Conservation (phyloP, 2,888 invertebrate genomes). For the Uloborus plumipes region DNA sequence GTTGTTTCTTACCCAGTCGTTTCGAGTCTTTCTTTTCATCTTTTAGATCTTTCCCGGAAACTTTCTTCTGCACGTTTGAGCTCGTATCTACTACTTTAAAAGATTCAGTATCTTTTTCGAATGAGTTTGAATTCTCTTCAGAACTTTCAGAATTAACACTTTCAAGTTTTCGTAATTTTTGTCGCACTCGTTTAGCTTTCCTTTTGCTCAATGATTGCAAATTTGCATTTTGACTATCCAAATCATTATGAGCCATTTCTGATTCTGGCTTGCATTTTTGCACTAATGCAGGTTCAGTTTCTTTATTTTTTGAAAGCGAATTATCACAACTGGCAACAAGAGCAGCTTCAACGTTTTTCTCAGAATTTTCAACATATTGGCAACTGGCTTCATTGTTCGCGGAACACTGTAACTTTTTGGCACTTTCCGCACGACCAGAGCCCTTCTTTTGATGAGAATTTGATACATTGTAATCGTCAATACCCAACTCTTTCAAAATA, state of each 20-base stretch:
- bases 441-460: constrained; percentile 7
- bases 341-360: background rate
- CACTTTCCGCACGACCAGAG: background rate
- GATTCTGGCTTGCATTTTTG: constrained; percentile 77
- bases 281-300: background rate
- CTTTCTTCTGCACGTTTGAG: background rate
- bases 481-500: constrained; percentile 86
- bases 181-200: constrained; percentile 73
- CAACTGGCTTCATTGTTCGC: background rate
- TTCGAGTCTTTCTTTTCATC: constrained; percentile 71
- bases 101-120: background rate
- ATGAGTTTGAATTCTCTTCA: background rate
- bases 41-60: constrained; percentile 69
- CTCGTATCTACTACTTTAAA: background rate
- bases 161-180: background rate
- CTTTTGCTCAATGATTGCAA: constrained; percentile 74
- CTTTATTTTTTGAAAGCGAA: background rate
- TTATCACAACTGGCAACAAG: background rate
- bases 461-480: constrained; percentile 75
- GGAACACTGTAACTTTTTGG: too few relatives aligned
- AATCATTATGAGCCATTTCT: constrained; percentile 52
- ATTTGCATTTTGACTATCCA: constrained; percentile 6
- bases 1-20: constrained; percentile 83
- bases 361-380: background rate
- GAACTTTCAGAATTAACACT: background rate